Percentiles rank a stretch among this genome's conserved stretches.
phyloP scores from a whole-genome alignment of 2,797 vertebrate genomes.

The Phalanger gymnotis region DNA sequence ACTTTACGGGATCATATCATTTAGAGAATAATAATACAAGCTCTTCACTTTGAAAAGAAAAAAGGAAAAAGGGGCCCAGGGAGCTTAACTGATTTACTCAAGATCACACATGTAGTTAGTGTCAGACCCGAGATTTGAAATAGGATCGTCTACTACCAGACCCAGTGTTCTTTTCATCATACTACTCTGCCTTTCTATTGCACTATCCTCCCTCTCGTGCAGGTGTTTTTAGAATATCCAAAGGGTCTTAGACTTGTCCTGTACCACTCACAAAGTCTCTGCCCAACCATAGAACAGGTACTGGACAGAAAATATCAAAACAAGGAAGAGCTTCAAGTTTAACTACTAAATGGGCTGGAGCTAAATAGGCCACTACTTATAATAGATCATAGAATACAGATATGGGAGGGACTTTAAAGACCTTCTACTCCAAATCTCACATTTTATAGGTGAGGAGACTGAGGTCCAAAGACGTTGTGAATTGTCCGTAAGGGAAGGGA shows the following conservation, averaged over 20 bases:
- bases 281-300: background rate
- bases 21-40: background rate
- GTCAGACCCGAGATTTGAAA: background rate
- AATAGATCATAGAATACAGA: background rate
- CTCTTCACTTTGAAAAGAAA: background rate
- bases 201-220: background rate
- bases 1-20: background rate
- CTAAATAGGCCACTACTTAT: background rate
- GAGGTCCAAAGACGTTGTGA: background rate
- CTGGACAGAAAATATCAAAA: background rate
- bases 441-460: background rate
- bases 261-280: background rate
- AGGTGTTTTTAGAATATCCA: background rate
- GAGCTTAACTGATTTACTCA: conserved; percentile 22
- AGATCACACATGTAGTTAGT: conserved; percentile 19
- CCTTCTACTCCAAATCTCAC: background rate
- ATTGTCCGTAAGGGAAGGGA: background rate
- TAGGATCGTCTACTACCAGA: background rate
- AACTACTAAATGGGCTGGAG: background rate
- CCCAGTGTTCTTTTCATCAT: background rate
- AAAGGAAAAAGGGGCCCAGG: conserved; percentile 18
- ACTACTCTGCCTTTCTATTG: background rate
- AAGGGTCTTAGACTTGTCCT: background rate
- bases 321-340: background rate
- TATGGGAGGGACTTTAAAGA: background rate